Percentiles rank a stretch among this genome's conserved stretches.
Conservation (phyloP, 2,888 invertebrate genomes). For the Argyra leucocephala region DNA sequence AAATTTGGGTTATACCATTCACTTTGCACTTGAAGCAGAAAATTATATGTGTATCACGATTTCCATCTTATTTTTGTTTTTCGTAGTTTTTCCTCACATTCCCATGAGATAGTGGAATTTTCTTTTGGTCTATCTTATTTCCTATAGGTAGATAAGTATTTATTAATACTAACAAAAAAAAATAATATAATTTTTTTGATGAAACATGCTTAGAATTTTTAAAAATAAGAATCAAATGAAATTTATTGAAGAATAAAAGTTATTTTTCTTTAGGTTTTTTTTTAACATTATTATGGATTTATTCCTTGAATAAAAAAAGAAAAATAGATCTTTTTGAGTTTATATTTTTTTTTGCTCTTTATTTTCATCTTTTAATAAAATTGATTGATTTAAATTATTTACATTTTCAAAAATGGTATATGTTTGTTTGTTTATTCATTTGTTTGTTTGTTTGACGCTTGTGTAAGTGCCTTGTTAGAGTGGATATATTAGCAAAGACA, state of each 20-base stretch:
- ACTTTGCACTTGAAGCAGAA: too few species aligned
- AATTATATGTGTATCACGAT: too few species aligned
- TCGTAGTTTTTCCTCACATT: too few species aligned
- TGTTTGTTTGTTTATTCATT: background rate
- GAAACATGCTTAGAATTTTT: background rate
- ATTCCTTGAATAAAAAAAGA: conserved; percentile 1
- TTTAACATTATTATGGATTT: background rate
- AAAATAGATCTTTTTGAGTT: background rate
- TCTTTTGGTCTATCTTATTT: background rate
- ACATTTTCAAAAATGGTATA: background rate
- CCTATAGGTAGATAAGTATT: too few species aligned
- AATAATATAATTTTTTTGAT: background rate
- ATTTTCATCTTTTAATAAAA: background rate
- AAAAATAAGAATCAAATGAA: background rate
- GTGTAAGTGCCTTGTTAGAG: background rate
- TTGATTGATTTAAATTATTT: conserved; percentile 6
- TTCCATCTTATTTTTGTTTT: too few species aligned
- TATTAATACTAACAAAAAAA: too few species aligned
- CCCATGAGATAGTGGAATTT: too few species aligned
- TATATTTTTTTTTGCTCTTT: background rate
- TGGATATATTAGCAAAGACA: background rate
- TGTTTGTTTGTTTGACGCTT: background rate
- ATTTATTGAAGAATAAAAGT: conserved; percentile 6
- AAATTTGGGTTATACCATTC: too few species aligned
- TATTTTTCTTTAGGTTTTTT: background rate